phyloP scores from a whole-genome alignment of 1,140 invertebrate species.

The Dufourea novaeangliae region DNA sequence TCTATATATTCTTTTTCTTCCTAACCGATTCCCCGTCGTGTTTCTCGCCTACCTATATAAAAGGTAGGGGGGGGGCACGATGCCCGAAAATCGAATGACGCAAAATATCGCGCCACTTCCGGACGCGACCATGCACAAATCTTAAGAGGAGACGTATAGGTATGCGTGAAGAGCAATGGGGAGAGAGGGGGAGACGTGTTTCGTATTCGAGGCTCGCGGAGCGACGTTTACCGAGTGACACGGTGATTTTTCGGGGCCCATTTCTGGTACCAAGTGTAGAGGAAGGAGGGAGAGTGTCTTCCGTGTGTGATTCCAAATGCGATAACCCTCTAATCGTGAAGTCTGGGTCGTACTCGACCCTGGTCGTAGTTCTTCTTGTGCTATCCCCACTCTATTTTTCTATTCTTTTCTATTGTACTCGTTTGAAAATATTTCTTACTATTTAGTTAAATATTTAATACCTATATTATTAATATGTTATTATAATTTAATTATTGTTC shows the following conservation, averaged over 20 bases:
- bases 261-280: background rate
- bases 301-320: background rate
- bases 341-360: too few relatives aligned
- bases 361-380: too few relatives aligned
- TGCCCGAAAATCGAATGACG: conserved; percentile 19
- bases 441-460: too few relatives aligned
- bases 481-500: too few relatives aligned
- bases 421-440: too few relatives aligned
- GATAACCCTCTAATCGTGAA: background rate
- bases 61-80: background rate
- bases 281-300: background rate
- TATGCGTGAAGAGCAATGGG: too few relatives aligned
- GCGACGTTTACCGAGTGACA: conserved; percentile 45
- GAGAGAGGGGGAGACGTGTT: background rate
- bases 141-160: background rate
- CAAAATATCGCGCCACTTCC: conserved; percentile 45
- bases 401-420: too few relatives aligned
- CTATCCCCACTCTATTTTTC: too few relatives aligned
- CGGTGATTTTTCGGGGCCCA: conserved; percentile 31
- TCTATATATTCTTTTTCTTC: background rate
- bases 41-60: background rate
- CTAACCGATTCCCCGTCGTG: background rate
- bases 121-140: conserved; percentile 32
- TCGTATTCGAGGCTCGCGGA: too few relatives aligned
- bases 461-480: too few relatives aligned